These are phyloP conservation scores for Trachemys scripta DNA, from an alignment of 2,113 vertebrate species.

Conservation along the genomic window DNA sequence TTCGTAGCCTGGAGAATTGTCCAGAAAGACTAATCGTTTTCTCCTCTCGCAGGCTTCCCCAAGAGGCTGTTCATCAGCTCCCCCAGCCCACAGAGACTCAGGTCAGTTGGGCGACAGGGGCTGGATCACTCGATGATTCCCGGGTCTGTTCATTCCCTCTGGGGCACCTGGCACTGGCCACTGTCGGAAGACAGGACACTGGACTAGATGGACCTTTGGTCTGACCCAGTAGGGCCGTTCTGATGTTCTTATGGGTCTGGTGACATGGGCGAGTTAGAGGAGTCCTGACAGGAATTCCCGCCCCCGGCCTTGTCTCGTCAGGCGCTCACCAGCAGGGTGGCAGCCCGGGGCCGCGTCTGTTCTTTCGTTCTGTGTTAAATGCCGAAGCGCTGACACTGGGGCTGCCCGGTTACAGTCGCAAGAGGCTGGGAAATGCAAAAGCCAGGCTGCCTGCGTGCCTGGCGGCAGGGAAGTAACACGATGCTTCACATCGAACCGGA, in stretches of 20 bases:
- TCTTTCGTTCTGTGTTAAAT: fast-evolving
- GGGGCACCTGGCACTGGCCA: no score
- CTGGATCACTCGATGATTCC: no score
- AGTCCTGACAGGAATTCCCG: background rate
- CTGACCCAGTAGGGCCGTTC: no score
- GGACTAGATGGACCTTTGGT: no score
- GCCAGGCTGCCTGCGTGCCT: no score
- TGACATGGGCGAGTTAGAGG: background rate
- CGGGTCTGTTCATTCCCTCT: no score
- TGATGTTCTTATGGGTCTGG: background rate
- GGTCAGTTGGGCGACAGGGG: background rate
- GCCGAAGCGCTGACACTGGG: no score
- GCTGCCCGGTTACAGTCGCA: background rate
- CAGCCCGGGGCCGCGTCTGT: fast-evolving
- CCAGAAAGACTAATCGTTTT: background rate
- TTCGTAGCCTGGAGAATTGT: background rate
- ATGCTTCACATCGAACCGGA: background rate
- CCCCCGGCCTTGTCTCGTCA: background rate
- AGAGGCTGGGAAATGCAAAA: background rate
- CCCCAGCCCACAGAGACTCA: background rate
- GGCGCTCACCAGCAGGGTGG: background rate
- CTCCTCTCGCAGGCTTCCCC: background rate
- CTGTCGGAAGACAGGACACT: no score
- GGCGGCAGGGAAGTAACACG: background rate
- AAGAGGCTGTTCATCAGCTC: background rate